Percentiles rank a stretch among this genome's conserved stretches.
Conservation (phyloP, 2,113 vertebrate species). For the Mustela nigripes region DNA sequence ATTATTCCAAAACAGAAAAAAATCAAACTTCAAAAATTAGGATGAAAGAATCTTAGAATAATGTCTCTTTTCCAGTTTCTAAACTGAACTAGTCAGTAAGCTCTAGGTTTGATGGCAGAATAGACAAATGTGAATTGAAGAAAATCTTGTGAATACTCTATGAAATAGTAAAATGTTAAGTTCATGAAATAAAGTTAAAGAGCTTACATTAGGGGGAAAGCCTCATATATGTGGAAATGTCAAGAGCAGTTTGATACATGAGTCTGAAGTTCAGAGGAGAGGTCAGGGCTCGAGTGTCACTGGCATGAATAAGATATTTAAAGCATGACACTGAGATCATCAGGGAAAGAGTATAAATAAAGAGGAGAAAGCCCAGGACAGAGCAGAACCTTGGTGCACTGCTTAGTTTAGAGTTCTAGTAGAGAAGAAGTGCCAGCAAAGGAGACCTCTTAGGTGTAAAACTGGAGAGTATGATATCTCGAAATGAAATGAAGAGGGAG, state of each 20-base stretch:
- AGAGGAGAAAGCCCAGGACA: background rate
- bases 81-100: background rate
- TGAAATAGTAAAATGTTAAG: constrained; percentile 24
- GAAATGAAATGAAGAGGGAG: constrained; percentile 27
- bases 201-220: background rate
- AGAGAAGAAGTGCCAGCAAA: background rate
- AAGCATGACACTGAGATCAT: constrained; percentile 3
- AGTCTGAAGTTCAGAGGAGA: constrained; percentile 49
- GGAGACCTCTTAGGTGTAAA: background rate
- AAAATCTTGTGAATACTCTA: constrained; percentile 21
- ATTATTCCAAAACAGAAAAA: constrained; percentile 47
- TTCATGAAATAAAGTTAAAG: constrained; percentile 31
- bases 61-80: background rate
- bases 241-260: background rate
- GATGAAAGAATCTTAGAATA: background rate
- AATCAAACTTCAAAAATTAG: background rate
- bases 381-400: background rate
- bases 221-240: background rate
- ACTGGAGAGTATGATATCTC: background rate
- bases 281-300: constrained; percentile 46
- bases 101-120: background rate
- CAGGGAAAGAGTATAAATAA: constrained; percentile 56
- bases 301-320: constrained; percentile 65
- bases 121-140: constrained; percentile 37
- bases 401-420: constrained; percentile 7